phyloP scores from a whole-genome alignment of 2,797 vertebrate species.

The Megaceryle alcyon region DNA sequence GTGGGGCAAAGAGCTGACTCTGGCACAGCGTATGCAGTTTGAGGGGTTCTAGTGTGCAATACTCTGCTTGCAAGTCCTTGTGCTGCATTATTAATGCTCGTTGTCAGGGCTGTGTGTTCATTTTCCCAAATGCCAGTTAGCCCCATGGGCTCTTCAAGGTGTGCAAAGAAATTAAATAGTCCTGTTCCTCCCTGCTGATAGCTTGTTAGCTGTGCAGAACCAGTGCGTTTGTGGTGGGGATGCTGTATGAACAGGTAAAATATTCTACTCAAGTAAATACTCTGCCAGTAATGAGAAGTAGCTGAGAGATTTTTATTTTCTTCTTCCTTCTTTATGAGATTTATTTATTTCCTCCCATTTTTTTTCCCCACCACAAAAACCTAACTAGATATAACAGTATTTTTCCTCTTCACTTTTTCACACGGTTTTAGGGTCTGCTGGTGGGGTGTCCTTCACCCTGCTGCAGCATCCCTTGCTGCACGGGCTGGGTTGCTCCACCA shows the following conservation, averaged over 20 bases:
- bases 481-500: fast-evolving
- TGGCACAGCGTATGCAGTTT: fast-evolving
- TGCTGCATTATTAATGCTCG: background rate
- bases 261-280: background rate
- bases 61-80: background rate
- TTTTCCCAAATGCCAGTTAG: background rate
- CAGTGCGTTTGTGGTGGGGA: background rate
- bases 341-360: background rate
- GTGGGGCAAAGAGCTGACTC: background rate
- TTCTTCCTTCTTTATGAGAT: background rate
- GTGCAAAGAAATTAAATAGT: slow-evolving; percentile 22
- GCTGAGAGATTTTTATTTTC: background rate
- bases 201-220: slow-evolving; percentile 7
- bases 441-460: background rate
- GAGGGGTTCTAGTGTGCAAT: background rate
- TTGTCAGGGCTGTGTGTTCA: background rate
- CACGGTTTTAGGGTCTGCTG: background rate
- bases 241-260: background rate
- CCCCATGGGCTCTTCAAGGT: slow-evolving; percentile 17
- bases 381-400: fast-evolving
- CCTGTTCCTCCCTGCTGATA: background rate
- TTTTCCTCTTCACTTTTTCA: background rate
- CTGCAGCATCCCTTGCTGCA: background rate
- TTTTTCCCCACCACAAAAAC: background rate
- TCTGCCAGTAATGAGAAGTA: slow-evolving; percentile 12